Base-by-base conservation (phyloP, 53 echinoderm and acorn worm species). In the Apostichopus leukothele region DNA sequence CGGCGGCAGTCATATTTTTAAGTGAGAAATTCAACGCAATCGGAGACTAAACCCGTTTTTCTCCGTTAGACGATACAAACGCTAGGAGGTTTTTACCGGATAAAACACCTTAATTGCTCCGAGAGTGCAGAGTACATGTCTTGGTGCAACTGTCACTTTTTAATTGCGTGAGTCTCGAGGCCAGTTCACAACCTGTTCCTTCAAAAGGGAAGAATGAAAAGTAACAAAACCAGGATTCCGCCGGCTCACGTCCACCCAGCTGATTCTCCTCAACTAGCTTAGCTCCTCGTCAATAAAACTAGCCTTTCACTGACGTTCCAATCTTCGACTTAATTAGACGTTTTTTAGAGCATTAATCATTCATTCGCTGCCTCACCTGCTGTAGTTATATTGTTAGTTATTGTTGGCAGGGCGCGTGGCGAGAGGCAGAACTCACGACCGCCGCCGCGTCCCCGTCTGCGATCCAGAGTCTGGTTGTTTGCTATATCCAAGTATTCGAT, bases 361-460 rank as follows among this genome's bases (percentile, higher is more conserved):
- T 85, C 85, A 85, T 84, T 60, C 84, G 19, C 9, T 60, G 84
- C 25, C 60, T 84, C 84, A 84, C 84, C 84, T 84, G 84, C 84
- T 84, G 84, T 60, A 63, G 60, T 55, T 54, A 84, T 63, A 84
- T 84, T 84, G 84, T 84, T 84, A 84, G 84, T 84, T 63, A 84
- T 84, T 84, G 84, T 84, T 84, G 84, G 84, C 84, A 63, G 84
- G 57, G 84, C 84, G 84, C 84, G 84, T 84, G 84, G 84, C 84
- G 84, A 84, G 84, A 63, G 55, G 84, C 84, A 60, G 66, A 27
- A 67, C 85, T 51, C 50, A 85, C 85, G 85, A 85, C 67, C 85
- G 85, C 27, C 50, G 50, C 60, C 50, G 85, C 85, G 85, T 67
- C 85, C 63, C 66, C 85, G 66, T 27, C 67, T 50, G 66, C 67